Conservation (phyloP, 2,888 invertebrate species). For the Allygus modestus region DNA sequence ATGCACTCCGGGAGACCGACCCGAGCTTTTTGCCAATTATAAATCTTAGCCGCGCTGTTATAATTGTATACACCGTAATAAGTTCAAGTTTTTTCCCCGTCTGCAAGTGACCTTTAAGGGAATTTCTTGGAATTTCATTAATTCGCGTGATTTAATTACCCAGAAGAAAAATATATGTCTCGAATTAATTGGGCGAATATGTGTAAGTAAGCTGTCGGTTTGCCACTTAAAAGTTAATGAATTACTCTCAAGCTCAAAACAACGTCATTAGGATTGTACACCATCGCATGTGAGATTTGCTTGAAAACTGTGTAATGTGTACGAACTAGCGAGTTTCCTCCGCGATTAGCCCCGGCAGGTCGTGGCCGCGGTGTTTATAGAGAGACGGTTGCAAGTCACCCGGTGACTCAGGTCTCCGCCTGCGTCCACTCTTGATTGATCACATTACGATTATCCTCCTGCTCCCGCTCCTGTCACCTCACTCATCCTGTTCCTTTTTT, state of each 20-base stretch:
- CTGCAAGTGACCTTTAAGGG: constrained; percentile 33
- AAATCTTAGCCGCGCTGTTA: not conserved
- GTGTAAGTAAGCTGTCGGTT: too few species aligned
- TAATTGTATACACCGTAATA: constrained; percentile 37
- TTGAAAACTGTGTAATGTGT: too few species aligned
- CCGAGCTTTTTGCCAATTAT: constrained; percentile 43
- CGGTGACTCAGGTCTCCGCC: not conserved
- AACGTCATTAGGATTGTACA: too few species aligned
- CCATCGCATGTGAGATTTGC: too few species aligned
- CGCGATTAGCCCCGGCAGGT: not conserved
- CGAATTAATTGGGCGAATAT: too few species aligned
- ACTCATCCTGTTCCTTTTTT: not conserved
- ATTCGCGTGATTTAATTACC: constrained; percentile 11
- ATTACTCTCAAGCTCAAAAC: too few species aligned
- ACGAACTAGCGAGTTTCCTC: not conserved
- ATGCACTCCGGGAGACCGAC: constrained; percentile 29
- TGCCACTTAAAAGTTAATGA: too few species aligned
- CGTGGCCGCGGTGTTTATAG: not conserved
- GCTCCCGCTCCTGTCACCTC: constrained; percentile 14
- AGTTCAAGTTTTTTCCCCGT: constrained; percentile 18
- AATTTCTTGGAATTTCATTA: not conserved
- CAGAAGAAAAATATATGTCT: not conserved
- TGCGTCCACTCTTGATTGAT: constrained; percentile 29
- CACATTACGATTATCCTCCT: constrained; percentile 21
- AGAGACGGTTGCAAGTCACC: constrained; percentile 19